Conservation (phyloP, 2,113 vertebrate species). For the Reinhardtius hippoglossoides region DNA sequence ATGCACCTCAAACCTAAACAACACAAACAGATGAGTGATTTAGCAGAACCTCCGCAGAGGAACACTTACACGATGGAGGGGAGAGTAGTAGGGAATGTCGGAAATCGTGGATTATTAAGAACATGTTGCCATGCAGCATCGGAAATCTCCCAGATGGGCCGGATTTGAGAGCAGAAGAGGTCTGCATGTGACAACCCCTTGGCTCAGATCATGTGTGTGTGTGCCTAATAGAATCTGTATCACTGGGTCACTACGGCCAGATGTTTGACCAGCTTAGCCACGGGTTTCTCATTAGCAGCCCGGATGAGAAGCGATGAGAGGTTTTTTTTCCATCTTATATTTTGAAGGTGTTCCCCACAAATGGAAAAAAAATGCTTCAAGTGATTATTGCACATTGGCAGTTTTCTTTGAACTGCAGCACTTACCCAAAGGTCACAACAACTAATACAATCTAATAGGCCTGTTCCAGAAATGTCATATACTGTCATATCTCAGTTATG, state of each 20-base stretch:
- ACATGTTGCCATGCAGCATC: constrained; percentile 32
- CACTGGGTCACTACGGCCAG: constrained; percentile 57
- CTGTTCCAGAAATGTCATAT: background rate
- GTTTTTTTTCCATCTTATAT: background rate
- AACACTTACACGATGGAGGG: constrained; percentile 4
- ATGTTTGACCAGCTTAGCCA: constrained; percentile 58
- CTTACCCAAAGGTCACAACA: background rate
- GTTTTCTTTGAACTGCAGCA: background rate
- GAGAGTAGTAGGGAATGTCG: constrained; percentile 19
- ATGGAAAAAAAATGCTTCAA: background rate
- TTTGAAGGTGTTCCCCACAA: background rate
- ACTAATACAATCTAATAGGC: background rate
- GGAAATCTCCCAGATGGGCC: constrained; percentile 56
- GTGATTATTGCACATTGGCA: background rate
- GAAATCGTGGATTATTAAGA: constrained; percentile 52
- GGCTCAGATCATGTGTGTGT: constrained; percentile 7
- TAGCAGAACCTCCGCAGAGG: constrained; percentile 24
- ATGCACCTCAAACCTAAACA: constrained; percentile 13
- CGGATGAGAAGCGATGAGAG: constrained; percentile 5
- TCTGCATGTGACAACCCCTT: constrained; percentile 28
- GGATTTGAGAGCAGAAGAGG: constrained; percentile 42
- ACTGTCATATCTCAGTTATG: background rate
- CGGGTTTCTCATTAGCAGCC: constrained; percentile 20
- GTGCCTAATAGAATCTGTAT: constrained; percentile 44
- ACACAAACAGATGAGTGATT: constrained; percentile 15